These are phyloP conservation scores for Salmo trutta DNA, from an alignment of 2,797 vertebrate species.

Conservation along the genomic window DNA sequence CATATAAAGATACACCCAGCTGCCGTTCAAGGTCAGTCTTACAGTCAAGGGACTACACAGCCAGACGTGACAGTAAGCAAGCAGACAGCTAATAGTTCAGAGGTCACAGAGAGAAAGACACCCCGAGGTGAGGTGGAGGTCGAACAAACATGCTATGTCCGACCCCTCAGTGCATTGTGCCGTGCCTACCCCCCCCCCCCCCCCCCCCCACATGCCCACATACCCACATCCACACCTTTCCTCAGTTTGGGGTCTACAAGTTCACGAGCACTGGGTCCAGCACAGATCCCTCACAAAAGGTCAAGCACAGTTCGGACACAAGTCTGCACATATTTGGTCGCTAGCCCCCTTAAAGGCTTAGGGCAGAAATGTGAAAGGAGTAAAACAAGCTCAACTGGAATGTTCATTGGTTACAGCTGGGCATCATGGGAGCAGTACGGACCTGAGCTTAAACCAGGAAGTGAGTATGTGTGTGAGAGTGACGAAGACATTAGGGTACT, in stretches of 20 bases:
- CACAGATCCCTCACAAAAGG: conserved; percentile 56
- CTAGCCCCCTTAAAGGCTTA: conserved; percentile 72
- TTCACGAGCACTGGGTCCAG: conserved; percentile 58
- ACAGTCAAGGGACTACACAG: background rate
- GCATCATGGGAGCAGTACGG: conserved; percentile 66
- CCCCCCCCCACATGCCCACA: background rate
- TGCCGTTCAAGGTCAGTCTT: background rate
- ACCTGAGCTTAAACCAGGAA: conserved; percentile 68
- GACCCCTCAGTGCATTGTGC: background rate
- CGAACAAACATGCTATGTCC: background rate
- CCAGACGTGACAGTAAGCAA: background rate
- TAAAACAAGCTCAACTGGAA: conserved; percentile 65
- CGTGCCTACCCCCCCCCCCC: background rate
- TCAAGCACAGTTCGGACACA: conserved; percentile 70
- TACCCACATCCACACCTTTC: conserved; percentile 60
- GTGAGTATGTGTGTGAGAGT: conserved; percentile 46
- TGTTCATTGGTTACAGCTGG: conserved; percentile 81
- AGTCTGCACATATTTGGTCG: conserved; percentile 69
- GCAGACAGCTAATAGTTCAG: conserved; percentile 23
- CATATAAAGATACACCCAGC: background rate
- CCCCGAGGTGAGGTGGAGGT: background rate
- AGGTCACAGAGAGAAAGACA: conserved; percentile 35
- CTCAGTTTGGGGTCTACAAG: conserved; percentile 65
- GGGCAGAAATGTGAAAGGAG: conserved; percentile 75
- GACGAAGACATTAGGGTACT: background rate